Percentiles rank a stretch among this genome's conserved stretches.
These are phyloP conservation scores for Sardina pilchardus DNA, from an alignment of 2,113 vertebrate genomes.

Conservation along the genomic window DNA sequence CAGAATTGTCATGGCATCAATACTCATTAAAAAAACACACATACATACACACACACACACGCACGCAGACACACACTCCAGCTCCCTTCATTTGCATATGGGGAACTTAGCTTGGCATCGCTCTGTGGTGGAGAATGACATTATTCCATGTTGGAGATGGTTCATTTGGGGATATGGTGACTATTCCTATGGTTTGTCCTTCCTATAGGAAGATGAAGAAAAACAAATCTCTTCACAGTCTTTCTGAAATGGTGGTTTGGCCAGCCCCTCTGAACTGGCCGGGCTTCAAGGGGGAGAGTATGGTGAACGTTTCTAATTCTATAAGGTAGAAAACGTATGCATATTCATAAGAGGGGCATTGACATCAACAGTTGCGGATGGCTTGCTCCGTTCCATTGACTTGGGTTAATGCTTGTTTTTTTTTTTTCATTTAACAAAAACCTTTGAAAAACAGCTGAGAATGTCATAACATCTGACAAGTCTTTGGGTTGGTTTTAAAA, in stretches of 20 bases:
- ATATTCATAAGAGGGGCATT: conserved; percentile 41
- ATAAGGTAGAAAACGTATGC: conserved; percentile 53
- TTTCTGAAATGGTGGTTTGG: neutral
- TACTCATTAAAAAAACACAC: neutral
- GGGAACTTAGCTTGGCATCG: conserved; percentile 43
- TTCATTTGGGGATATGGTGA: conserved; percentile 6
- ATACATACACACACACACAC: neutral
- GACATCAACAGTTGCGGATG: conserved; percentile 22
- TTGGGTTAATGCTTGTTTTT: neutral
- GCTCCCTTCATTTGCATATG: conserved; percentile 60
- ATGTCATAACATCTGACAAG: conserved; percentile 10
- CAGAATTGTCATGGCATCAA: neutral
- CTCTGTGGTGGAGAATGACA: conserved; percentile 18
- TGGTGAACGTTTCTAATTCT: conserved; percentile 42
- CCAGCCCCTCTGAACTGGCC: neutral
- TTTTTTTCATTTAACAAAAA: neutral
- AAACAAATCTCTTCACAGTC: conserved; percentile 36
- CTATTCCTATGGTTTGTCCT: conserved; percentile 29
- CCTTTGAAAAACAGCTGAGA: neutral
- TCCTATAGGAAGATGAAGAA: conserved; percentile 6
- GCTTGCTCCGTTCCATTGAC: conserved; percentile 42
- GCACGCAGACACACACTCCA: neutral
- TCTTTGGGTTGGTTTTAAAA: conserved; percentile 15
- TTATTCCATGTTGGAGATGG: neutral
- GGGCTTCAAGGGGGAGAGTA: neutral